Conservation (phyloP, 2,113 vertebrate species). For the Hypomesus transpacificus region DNA sequence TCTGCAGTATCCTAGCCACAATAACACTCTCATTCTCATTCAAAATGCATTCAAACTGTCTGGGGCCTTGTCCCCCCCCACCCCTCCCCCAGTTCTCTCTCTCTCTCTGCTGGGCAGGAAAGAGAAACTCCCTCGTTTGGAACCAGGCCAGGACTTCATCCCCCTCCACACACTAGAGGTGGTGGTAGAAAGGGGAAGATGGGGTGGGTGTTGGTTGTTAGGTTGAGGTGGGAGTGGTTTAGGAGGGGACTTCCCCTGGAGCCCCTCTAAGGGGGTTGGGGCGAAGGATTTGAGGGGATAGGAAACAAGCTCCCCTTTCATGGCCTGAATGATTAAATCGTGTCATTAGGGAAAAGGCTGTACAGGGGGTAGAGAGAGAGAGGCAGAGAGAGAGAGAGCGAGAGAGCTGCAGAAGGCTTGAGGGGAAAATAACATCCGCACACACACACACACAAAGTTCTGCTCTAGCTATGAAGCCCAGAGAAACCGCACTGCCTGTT, state of each 20-base stretch:
- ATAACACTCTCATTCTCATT: too few relatives aligned
- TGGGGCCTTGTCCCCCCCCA: too few relatives aligned
- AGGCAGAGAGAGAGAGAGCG: background rate
- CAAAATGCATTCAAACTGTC: too few relatives aligned
- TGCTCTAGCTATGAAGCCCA: background rate
- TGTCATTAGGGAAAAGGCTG: slow-evolving; percentile 6
- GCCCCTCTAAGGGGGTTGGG: background rate
- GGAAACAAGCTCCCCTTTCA: slow-evolving; percentile 3
- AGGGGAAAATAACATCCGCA: background rate
- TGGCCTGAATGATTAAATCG: slow-evolving; percentile 8
- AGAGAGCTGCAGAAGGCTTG: background rate
- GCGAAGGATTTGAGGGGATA: background rate
- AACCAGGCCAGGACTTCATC: too few relatives aligned
- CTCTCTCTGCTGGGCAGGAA: too few relatives aligned
- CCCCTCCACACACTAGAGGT: background rate
- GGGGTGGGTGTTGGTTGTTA: background rate
- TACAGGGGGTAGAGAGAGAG: background rate
- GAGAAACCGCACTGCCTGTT: background rate
- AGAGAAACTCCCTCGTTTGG: too few relatives aligned
- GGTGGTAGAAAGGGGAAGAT: background rate
- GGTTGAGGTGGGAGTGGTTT: background rate
- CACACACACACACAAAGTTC: background rate
- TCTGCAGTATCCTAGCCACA: too few relatives aligned
- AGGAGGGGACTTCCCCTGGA: background rate
- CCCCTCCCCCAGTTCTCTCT: background rate